Evolutionary conservation across 2,888 invertebrate genomes (phyloP).

Genomic region (Cheilosia grossa): DNA sequence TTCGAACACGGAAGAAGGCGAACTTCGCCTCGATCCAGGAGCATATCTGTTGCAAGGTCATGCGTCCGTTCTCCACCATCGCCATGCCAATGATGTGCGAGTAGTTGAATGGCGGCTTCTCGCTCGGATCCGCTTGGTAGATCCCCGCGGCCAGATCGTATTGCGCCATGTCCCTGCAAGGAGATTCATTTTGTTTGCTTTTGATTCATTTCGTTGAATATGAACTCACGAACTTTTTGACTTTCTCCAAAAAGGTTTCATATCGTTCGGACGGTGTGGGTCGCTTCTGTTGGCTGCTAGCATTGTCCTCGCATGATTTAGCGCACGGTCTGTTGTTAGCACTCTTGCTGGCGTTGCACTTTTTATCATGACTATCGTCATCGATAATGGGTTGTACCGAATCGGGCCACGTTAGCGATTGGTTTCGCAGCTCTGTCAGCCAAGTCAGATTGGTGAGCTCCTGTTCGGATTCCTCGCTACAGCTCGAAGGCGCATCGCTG

Average conservation of each 20-base stretch:
- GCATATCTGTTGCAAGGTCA: slow-evolving; percentile 82
- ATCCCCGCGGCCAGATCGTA: slow-evolving; percentile 79
- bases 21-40: slow-evolving; percentile 82
- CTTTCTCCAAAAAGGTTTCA: slow-evolving; percentile 81
- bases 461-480: slow-evolving; percentile 78
- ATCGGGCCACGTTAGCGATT: slow-evolving; percentile 80
- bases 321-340: not conserved
- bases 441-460: slow-evolving; percentile 82
- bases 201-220: not conserved
- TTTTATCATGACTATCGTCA: slow-evolving; percentile 70
- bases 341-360: slow-evolving; percentile 2
- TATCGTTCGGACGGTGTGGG: slow-evolving; percentile 80
- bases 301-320: slow-evolving; percentile 29
- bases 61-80: slow-evolving; percentile 81
- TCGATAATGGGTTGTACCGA: slow-evolving; percentile 77
- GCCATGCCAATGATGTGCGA: slow-evolving; percentile 83
- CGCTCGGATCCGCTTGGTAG: slow-evolving; percentile 79
- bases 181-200: not conserved
- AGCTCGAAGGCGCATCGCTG: slow-evolving; percentile 60
- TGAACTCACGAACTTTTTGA: slow-evolving; percentile 78
- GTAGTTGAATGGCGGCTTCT: slow-evolving; percentile 83
- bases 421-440: slow-evolving; percentile 81
- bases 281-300: slow-evolving; percentile 76
- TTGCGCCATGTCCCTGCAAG: slow-evolving; percentile 78
- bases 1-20: slow-evolving; percentile 82